A percentile compares a stretch with the other conserved stretches of the same genome.
These are phyloP conservation scores for Pan troglodytes DNA, from an alignment of 2,113 vertebrate species.

Conservation along the genomic window NHGRI_mPanTro3-v2.1_pri NC_072415.2:33868001-33868500, in stretches of 20 bases:
- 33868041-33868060: not conserved
- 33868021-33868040: not conserved
- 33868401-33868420: too few species aligned
- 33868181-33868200: not conserved
- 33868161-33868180: not conserved
- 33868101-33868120: not conserved
- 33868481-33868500: not conserved
- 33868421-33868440: not conserved
- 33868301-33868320: not conserved
- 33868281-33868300: slow-evolving; percentile 25
- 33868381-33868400: not conserved
- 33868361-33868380: not conserved
- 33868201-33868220: not conserved
- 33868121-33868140: slow-evolving; percentile 35
- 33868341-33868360: not conserved
- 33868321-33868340: not conserved
- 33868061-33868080: not conserved
- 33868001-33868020: not conserved
- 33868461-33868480: not conserved
- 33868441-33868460: not conserved
- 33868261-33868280: slow-evolving; percentile 1
- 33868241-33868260: not conserved
- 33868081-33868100: not conserved
- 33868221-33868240: not conserved
- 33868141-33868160: slow-evolving; percentile 6